Evolutionary conservation across 2,797 vertebrate genomes (phyloP).

Genomic region (Notoglanidium macrostoma): DNA sequence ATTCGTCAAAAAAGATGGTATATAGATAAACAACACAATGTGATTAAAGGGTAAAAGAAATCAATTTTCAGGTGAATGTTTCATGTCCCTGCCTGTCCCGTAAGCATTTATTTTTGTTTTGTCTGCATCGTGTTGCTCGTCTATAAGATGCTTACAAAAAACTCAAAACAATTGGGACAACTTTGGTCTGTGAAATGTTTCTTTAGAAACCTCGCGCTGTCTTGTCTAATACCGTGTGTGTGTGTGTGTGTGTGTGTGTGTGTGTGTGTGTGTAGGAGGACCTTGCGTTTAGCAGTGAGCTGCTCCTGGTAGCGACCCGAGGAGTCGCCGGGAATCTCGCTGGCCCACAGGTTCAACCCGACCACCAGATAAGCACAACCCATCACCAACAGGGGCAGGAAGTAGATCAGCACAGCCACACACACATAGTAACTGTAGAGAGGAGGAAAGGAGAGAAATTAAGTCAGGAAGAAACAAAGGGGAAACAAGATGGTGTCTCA

Average conservation of each 20-base stretch:
- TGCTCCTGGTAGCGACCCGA: conserved; percentile 95
- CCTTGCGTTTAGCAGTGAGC: conserved; percentile 93
- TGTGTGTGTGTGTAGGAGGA: conserved; percentile 57
- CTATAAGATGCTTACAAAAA: not conserved
- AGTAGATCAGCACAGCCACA: conserved; percentile 88
- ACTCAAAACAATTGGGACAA: not conserved
- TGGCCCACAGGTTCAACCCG: conserved; percentile 92
- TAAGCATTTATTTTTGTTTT: not conserved
- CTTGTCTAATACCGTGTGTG: not conserved
- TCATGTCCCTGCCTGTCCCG: not conserved
- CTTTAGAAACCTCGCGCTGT: not conserved
- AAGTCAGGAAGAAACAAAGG: not conserved
- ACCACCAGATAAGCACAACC: conserved; percentile 92
- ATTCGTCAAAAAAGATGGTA: not conserved
- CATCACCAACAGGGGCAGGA: conserved; percentile 91
- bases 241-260: conserved; percentile 33
- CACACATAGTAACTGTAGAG: conserved; percentile 86
- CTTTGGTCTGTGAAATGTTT: not conserved
- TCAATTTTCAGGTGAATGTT: not conserved
- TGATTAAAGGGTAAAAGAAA: not conserved
- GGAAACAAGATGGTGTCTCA: not conserved
- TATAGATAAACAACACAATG: not conserved
- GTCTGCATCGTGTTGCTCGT: not conserved
- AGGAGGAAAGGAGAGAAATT: not conserved
- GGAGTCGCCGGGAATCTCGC: conserved; percentile 93